Percentiles rank a stretch among this genome's conserved stretches.
Evolutionary conservation across 2,113 vertebrate genomes (phyloP).

Genomic region (Siniperca knerii): DNA sequence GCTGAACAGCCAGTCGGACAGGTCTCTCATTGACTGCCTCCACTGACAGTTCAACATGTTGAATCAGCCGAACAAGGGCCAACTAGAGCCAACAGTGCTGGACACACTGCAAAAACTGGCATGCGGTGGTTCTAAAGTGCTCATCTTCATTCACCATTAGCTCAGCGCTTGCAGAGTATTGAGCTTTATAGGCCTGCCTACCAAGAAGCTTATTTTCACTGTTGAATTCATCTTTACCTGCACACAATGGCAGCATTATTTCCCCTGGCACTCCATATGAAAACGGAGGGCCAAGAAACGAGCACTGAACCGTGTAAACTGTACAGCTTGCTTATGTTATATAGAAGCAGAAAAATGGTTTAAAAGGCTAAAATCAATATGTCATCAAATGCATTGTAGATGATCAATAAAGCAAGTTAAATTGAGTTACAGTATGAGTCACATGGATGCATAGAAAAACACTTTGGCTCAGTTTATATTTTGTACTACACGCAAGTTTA

Average conservation of each 20-base stretch:
- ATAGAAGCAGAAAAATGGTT: conserved; percentile 22
- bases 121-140: conserved; percentile 10
- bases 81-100: neutral
- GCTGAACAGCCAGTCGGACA: conserved; percentile 25
- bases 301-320: conserved; percentile 43
- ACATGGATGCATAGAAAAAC: conserved; percentile 16
- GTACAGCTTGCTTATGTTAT: conserved; percentile 42
- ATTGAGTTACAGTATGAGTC: conserved; percentile 24
- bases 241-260: conserved; percentile 41
- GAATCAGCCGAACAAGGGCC: conserved; percentile 25
- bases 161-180: conserved; percentile 2
- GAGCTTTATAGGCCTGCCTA: neutral
- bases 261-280: conserved; percentile 41
- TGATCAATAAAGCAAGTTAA: conserved; percentile 28
- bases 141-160: conserved; percentile 46
- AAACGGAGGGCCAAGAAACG: conserved; percentile 26
- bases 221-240: conserved; percentile 15
- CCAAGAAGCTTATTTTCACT: conserved; percentile 28
- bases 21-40: conserved; percentile 29
- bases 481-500: neutral
- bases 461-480: neutral
- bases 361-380: conserved; percentile 58
- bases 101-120: neutral
- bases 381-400: conserved; percentile 38
- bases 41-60: conserved; percentile 37